A percentile compares a stretch with the other conserved stretches of the same genome.
These are phyloP conservation scores for Notodromas monacha DNA, from an alignment of 2,888 invertebrate genomes.

Conservation along the genomic window DNA sequence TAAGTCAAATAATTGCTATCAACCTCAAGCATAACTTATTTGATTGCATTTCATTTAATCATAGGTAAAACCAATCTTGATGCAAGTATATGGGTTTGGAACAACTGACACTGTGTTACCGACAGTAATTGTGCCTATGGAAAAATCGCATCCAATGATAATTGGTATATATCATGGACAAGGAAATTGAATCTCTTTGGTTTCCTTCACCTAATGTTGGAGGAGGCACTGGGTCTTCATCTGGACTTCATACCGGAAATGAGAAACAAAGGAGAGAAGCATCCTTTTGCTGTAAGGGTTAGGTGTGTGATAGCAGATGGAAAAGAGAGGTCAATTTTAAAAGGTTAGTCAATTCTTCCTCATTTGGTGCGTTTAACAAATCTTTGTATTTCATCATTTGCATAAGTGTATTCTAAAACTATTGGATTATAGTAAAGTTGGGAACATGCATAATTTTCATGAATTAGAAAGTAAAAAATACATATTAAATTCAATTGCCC, in stretches of 20 bases:
- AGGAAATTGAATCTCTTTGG: slow-evolving; percentile 4
- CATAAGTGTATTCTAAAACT: slow-evolving; percentile 4
- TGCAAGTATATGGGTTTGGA: slow-evolving; percentile 2
- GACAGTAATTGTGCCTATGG: slow-evolving; percentile 2
- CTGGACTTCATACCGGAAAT: slow-evolving; percentile 2
- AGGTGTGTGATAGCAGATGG: slow-evolving; percentile 4
- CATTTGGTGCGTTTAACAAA: slow-evolving; percentile 2
- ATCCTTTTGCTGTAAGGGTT: slow-evolving; percentile 4
- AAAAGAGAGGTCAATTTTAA: slow-evolving; percentile 4
- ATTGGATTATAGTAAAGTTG: not conserved
- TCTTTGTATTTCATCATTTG: slow-evolving; percentile 1
- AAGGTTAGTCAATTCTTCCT: not conserved
- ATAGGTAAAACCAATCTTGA: slow-evolving; percentile 4
- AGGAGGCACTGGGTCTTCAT: slow-evolving; percentile 4
- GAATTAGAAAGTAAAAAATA: slow-evolving; percentile 1
- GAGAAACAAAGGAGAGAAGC: slow-evolving; percentile 1
- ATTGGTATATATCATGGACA: slow-evolving; percentile 4
- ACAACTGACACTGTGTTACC: slow-evolving; percentile 4
- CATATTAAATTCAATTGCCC: not conserved
- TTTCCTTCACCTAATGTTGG: slow-evolving; percentile 4
- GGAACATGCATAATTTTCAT: not conserved
- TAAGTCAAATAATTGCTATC: not conserved
- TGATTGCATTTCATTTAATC: slow-evolving; percentile 1
- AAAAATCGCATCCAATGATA: slow-evolving; percentile 4
- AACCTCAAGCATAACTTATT: too few relatives aligned